Base-by-base conservation (phyloP, 2,888 invertebrate genomes). In the Ligdia adustata region DNA sequence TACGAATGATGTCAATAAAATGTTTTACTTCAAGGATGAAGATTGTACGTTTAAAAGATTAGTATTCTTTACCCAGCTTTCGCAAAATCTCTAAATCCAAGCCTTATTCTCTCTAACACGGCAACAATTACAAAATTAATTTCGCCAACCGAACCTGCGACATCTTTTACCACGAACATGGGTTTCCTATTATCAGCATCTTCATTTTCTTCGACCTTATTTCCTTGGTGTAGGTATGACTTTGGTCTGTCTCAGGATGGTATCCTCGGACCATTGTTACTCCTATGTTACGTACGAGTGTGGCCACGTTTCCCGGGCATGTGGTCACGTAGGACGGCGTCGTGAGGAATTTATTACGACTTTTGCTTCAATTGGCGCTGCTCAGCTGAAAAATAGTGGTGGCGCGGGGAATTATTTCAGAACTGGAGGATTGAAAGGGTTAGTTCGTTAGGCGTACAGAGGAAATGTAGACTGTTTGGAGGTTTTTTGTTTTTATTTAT, bases 291-390 rank as follows among this genome's bases (percentile, higher is more conserved):
- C 22, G 26, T 27, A 45, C 34, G 38, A 35, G 68, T 66, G 68
- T 64, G 69, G 66, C 63, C 75, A 79, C 78, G 79, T 79, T 18
- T 4, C 18, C 22, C 62, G 69, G 72, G 62, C 66, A 72, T 70
- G 76, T 62, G 77, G 72, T 79, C 82, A 79, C 82, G 82, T 79
- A 70, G 60, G 43, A 56, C 50, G 57, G 62, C 66, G 66, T 60
- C 60, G 51, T 42, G 37, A 40, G 43, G 66, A 73, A 81, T 78
- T 76, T 80, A 80, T 75, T 72, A 74, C 65, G 57, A 56, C 57
- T 57, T 56, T 46, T 50, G 41, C 50, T 57, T 74, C 65, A 60
- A 58, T 60, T 57, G 59, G 55, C 45, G 37, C 53, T 43, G 41
- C 46, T 44, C 46, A 51, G 49, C 48, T 55, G 51, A 54, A 52